Base-by-base conservation (phyloP, 37 sponge, comb jelly and placozoan species). In the Spongia lamella region DNA sequence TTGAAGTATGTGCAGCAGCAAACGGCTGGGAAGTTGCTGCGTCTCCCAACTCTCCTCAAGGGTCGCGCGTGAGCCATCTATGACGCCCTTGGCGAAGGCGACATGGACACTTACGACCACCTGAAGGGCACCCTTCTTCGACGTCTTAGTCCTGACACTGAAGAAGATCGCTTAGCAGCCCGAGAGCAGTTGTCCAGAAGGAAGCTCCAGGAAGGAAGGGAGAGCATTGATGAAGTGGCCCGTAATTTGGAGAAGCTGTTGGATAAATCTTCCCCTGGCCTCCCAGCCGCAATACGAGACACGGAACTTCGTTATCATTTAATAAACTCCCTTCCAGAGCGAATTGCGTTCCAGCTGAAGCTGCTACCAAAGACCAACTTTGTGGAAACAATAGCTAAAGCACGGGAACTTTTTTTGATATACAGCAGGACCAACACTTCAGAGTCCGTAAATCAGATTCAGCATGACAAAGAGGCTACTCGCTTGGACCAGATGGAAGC, bases 41-140 rank as follows among this genome's bases (percentile, higher is more conserved):
- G n/a, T n/a, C n/a, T n/a, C n/a, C n/a, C n/a, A n/a, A n/a, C n/a
- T n/a, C 64, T n/a, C n/a, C n/a, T n/a, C n/a, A n/a, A n/a, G n/a
- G n/a, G n/a, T n/a, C n/a, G n/a, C n/a, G n/a, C n/a, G 31, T 63
- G 64, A 35, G 64, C 64, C 64, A 30, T 63, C 26, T 63, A 34
- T 9, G 64, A 63, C 64, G 64, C 64, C 33, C 32, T 63, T 31
- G 20, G 34, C 25, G 64, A 63, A 4, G 32, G 3, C 7, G 32
- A 63, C 7, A 63, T 2, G 64, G 33, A 7, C 3, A 9, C 64
- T 2, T 63, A 63, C 64, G 32, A 3, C 3, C 3, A 30, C 7
- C 64, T 63, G 64, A 63, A 63, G 64, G 6, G 2, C 5, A 35
- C 64, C 33, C 29, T 63, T 7, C 64, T 63, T 2, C 6, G 32